Conservation (phyloP, 2,797 vertebrate genomes). For the Syngnathus acus region DNA sequence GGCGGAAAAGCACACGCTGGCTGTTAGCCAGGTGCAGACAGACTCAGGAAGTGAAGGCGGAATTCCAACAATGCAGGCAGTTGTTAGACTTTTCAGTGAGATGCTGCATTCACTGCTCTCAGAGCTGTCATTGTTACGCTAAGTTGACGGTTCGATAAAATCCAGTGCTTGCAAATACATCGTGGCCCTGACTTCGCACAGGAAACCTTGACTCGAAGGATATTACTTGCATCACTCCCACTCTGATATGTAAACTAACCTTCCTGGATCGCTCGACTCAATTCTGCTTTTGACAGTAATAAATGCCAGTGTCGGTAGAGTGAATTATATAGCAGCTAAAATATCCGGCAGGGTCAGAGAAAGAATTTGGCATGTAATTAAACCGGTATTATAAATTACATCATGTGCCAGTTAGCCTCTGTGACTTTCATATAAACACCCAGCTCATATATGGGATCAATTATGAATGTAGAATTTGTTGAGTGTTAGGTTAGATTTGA, state of each 20-base stretch:
- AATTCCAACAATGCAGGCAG: conserved; percentile 75
- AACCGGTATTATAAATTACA: conserved; percentile 45
- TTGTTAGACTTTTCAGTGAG: conserved; percentile 58
- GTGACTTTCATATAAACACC: conserved; percentile 24
- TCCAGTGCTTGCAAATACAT: conserved; percentile 18
- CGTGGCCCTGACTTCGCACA: conserved; percentile 20
- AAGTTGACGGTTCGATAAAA: conserved; percentile 28
- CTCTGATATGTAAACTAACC: conserved; percentile 36
- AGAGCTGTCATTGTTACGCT: conserved; percentile 44
- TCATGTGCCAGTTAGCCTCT: conserved; percentile 21
- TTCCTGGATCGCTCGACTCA: conserved; percentile 41
- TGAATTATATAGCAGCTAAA: conserved; percentile 56
- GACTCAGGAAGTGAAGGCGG: conserved; percentile 70
- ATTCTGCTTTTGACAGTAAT: conserved; percentile 47
- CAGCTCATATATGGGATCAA: background rate
- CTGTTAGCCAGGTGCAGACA: conserved; percentile 60
- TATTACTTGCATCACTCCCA: background rate
- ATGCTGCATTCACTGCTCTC: conserved; percentile 43
- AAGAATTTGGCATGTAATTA: conserved; percentile 59
- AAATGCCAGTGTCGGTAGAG: conserved; percentile 44
- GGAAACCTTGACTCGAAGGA: conserved; percentile 1
- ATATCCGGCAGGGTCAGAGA: conserved; percentile 49
- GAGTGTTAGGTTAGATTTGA: conserved; percentile 15
- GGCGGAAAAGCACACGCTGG: conserved; percentile 50
- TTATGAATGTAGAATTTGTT: background rate